These are phyloP conservation scores for Hydrochoerus hydrochaeris DNA, from an alignment of 2,113 vertebrate species.

Conservation along the genomic window DNA sequence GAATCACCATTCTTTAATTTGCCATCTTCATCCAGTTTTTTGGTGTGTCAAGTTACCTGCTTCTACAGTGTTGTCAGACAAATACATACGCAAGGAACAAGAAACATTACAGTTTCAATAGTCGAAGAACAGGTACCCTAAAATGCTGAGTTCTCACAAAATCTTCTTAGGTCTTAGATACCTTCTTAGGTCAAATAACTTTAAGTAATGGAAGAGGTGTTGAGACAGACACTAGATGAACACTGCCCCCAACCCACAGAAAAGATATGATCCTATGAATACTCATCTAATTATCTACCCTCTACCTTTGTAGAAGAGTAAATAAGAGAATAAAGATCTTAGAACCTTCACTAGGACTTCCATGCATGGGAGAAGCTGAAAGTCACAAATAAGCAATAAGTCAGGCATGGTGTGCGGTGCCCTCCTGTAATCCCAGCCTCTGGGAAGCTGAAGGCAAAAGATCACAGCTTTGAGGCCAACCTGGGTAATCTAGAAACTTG, in stretches of 20 bases:
- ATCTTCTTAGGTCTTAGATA: not conserved
- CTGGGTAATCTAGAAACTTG: not conserved
- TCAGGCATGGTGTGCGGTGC: not conserved
- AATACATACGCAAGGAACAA: not conserved
- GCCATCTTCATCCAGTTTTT: not conserved
- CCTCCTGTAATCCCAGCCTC: not conserved
- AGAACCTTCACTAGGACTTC: not conserved
- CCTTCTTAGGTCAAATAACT: not conserved
- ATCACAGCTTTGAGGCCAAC: not conserved
- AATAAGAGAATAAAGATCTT: not conserved
- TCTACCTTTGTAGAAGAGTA: not conserved
- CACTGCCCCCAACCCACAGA: not conserved
- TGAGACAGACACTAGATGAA: not conserved
- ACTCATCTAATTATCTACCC: not conserved
- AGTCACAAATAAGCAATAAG: not conserved
- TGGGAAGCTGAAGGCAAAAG: not conserved
- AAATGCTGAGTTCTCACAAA: slow-evolving; percentile 1
- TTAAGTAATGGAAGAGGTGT: not conserved
- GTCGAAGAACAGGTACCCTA: not conserved
- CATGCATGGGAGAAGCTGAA: not conserved
- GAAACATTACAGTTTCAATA: not conserved
- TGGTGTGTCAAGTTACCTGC: not conserved
- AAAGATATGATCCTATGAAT: not conserved
- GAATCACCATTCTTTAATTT: not conserved
- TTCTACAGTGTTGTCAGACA: not conserved